Base-by-base conservation (phyloP, 2,888 invertebrate genomes). In the Pantelozetes paolii region DNA sequence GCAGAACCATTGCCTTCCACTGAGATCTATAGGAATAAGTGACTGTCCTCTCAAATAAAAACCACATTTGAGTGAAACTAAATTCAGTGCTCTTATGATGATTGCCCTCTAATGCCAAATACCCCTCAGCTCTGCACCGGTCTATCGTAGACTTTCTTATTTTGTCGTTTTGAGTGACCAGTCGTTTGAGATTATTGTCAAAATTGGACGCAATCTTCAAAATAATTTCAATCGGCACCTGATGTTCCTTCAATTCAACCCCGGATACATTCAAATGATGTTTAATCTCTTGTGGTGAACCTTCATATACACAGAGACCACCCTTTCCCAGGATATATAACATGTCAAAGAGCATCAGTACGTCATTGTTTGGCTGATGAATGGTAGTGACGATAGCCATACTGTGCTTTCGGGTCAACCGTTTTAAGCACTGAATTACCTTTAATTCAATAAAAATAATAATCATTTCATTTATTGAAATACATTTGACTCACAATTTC, bases 331-430 rank as follows among this genome's bases (percentile, higher is more conserved):
- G 15, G 9, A 59, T 30, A 30, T 30, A 30, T 2, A 59, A n/a
- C 30, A 28, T 26, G 30, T 59, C 57, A 13, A 59, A 59, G 6
- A 30, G 18, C 13, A 28, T 6, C 6, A 59, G 8, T 6, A 59
- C 11, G 20, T 59, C 57, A 6, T 59, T 26, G 18, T 59, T 59
- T 15, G 57, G 57, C 57, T 59, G 57, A 59, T 59, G 57, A 13
- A 59, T 59, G 28, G 13, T 28, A 2, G 57, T 28, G 6, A 59
- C 18, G 57, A 59, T 13, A 30, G 28, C 11, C 30, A 59, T 59
- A 11, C 13, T 15, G 20, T 59, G 57, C 15, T 26, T 28, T 28
- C 11, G 57, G 9, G 57, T 28, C 6, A 59, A 1, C 1, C 13
- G 11, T 28, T 59, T 59, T 15, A 59, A 20, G 9, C 26, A 26